These are phyloP conservation scores for Mobula birostris DNA, from an alignment of 2,113 vertebrate species.

Conservation along the genomic window DNA sequence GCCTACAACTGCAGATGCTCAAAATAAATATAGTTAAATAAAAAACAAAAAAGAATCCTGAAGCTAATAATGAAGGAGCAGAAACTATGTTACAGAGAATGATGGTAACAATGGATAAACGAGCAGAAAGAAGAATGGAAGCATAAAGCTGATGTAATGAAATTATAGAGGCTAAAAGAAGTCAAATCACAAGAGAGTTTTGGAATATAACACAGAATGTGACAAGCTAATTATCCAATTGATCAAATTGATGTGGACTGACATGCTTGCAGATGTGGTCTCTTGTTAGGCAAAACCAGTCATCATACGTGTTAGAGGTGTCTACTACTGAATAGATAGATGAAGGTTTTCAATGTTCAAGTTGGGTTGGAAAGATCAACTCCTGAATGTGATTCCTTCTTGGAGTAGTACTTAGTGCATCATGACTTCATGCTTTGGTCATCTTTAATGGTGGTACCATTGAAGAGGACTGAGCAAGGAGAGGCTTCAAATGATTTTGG, in stretches of 20 bases:
- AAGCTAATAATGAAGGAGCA: too few relatives aligned
- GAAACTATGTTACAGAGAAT: neutral
- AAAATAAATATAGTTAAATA: neutral
- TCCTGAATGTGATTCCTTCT: neutral
- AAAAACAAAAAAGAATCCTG: neutral
- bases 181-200: neutral
- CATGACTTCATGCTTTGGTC: neutral
- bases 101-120: neutral
- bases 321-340: neutral
- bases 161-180: neutral
- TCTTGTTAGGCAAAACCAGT: neutral
- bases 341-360: neutral
- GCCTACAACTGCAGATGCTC: neutral
- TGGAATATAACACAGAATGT: neutral
- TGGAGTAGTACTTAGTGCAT: neutral
- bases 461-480: neutral
- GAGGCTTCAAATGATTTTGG: neutral
- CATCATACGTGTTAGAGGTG: neutral
- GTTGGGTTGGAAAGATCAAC: neutral
- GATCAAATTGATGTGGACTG: neutral
- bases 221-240: neutral
- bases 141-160: neutral
- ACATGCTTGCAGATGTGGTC: too few relatives aligned
- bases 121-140: neutral
- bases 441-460: neutral